Percentiles rank a stretch among this genome's conserved stretches.
Evolutionary conservation across 2,113 vertebrate genomes (phyloP).

Genomic region (Myotis lucifugus): DNA sequence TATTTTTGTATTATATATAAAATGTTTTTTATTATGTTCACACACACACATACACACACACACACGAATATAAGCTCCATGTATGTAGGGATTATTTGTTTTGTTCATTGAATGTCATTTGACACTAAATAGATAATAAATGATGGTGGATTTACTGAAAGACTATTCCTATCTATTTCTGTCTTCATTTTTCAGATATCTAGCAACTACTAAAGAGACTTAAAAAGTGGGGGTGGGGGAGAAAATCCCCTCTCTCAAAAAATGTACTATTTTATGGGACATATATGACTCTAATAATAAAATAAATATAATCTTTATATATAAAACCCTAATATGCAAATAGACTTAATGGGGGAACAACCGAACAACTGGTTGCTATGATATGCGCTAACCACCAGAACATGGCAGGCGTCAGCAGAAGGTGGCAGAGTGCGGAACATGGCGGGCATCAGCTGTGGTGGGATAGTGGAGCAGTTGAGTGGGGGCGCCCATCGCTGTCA

Average conservation of each 20-base stretch:
- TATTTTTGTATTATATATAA: neutral
- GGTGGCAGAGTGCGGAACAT: too few species aligned
- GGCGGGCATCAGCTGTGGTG: too few species aligned
- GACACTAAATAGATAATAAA: neutral
- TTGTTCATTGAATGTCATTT: neutral
- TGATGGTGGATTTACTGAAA: neutral
- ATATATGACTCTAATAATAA: neutral
- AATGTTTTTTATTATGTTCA: neutral
- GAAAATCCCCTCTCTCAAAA: neutral
- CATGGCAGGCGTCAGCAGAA: too few species aligned
- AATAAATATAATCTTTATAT: neutral
- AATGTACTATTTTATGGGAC: neutral
- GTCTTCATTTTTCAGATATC: neutral
- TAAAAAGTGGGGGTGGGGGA: neutral
- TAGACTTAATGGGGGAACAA: too few species aligned
- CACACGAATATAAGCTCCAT: neutral
- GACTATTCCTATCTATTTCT: neutral
- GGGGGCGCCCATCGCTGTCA: too few species aligned
- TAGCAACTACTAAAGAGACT: neutral
- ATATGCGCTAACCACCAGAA: too few species aligned
- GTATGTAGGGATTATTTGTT: neutral
- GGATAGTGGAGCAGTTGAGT: too few species aligned
- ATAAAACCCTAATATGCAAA: too few species aligned
- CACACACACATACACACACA: neutral
- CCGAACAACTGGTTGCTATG: too few species aligned